Evolutionary conservation across 2,888 invertebrate species (phyloP).

Genomic region (Chaetogeoica ovagalla): DNA sequence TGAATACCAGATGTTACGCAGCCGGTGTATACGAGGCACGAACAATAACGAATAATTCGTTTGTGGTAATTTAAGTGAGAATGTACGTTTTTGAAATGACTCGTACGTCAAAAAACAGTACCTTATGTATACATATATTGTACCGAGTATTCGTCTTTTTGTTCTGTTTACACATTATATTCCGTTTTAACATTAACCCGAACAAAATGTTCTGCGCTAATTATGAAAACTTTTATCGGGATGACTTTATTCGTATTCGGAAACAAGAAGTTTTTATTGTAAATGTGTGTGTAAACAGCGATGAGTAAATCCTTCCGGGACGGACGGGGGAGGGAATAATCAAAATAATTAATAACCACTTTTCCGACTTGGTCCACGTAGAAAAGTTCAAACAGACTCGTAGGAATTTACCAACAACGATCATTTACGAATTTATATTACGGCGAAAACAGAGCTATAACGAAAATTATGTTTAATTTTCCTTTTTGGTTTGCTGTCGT

Average conservation of each 20-base stretch:
- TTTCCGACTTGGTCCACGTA: neutral
- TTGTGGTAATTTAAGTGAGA: neutral
- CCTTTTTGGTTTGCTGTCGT: too few species aligned
- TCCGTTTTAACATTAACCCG: neutral
- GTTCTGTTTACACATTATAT: neutral
- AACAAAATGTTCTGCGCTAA: neutral
- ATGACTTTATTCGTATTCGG: neutral
- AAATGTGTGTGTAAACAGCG: neutral
- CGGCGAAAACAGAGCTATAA: neutral
- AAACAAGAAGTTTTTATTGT: neutral
- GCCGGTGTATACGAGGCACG: too few species aligned
- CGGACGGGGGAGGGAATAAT: neutral
- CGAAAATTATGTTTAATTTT: neutral
- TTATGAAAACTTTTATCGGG: neutral
- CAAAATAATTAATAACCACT: slow-evolving; percentile 1
- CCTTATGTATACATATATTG: neutral
- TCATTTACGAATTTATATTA: neutral
- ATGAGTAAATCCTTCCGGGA: too few species aligned
- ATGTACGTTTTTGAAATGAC: neutral
- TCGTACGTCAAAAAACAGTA: neutral
- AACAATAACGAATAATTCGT: neutral
- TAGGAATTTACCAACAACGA: neutral
- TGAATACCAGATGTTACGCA: too few species aligned
- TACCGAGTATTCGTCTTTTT: neutral
- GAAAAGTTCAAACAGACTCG: neutral